These are phyloP conservation scores for Cladorhizidae sp. DNA, from an alignment of 37 sponge, comb jelly and placozoan genomes.

Conservation along the genomic window DNA sequence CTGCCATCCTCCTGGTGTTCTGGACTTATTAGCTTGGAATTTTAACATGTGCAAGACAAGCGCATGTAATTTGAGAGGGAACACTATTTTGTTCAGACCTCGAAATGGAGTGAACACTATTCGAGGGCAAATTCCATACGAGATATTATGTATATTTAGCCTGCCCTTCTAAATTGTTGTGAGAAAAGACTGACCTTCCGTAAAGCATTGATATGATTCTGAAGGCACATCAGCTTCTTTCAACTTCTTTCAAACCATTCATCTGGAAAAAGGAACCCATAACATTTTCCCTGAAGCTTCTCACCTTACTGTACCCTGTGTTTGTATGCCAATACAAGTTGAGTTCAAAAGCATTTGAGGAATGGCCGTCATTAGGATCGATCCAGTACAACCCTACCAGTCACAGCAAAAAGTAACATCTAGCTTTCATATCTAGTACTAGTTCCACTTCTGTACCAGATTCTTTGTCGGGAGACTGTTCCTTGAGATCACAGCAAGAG, in stretches of 20 bases:
- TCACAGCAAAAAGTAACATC: neutral
- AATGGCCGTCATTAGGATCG: slow-evolving; percentile 81
- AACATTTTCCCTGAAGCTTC: neutral
- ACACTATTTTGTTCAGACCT: no score
- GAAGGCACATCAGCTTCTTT: slow-evolving; percentile 7
- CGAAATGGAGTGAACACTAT: no score
- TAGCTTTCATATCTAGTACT: neutral
- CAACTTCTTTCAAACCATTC: slow-evolving; percentile 2
- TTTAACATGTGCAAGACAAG: no score
- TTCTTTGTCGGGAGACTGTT: slow-evolving; percentile 47
- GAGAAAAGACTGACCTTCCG: no score
- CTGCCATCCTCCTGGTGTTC: no score
- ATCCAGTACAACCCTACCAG: slow-evolving; percentile 68
- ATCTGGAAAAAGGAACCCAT: neutral
- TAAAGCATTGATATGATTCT: slow-evolving; percentile 23
- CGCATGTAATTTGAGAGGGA: no score
- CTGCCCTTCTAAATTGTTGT: slow-evolving; percentile 16
- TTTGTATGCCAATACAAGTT: slow-evolving; percentile 63
- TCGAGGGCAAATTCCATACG: no score
- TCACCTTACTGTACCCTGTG: slow-evolving; percentile 4
- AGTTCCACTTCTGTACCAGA: slow-evolving; percentile 36
- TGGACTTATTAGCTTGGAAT: no score
- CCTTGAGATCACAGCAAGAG: slow-evolving; percentile 67
- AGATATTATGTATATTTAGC: neutral
- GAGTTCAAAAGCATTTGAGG: slow-evolving; percentile 54